Conservation (phyloP, 2,888 invertebrate genomes). For the Meteorus cinctellus region DNA sequence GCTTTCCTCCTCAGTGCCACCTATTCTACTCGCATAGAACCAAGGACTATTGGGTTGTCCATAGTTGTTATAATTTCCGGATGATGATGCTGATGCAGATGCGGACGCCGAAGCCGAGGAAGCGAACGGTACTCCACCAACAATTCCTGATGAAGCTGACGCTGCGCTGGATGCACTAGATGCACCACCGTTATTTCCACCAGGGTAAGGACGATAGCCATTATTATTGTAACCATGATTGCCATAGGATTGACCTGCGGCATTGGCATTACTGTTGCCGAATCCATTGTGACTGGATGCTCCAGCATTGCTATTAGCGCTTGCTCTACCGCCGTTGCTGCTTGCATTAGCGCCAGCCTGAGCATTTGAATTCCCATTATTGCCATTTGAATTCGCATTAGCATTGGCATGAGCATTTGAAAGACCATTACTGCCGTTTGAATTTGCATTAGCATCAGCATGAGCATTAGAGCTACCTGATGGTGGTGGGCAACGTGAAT, state of each 20-base stretch:
- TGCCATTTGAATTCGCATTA: not conserved
- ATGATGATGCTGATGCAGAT: slow-evolving; percentile 27
- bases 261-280: slow-evolving; percentile 8
- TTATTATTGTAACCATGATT: slow-evolving; percentile 17
- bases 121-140: slow-evolving; percentile 45
- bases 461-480: not conserved
- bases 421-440: not conserved
- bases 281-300: not conserved
- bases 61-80: slow-evolving; percentile 26
- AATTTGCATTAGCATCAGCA: not conserved
- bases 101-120: slow-evolving; percentile 41
- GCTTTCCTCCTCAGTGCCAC: slow-evolving; percentile 20
- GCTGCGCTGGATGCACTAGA: slow-evolving; percentile 50
- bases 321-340: not conserved
- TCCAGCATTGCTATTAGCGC: too few species aligned
- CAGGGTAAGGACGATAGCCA: not conserved
- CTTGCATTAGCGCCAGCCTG: not conserved
- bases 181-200: slow-evolving; percentile 27
- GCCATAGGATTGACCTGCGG: slow-evolving; percentile 40
- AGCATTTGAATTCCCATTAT: not conserved
- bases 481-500: not conserved
- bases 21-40: slow-evolving; percentile 38
- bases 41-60: slow-evolving; percentile 34
- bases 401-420: not conserved
- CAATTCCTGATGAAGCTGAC: slow-evolving; percentile 48